phyloP scores from a whole-genome alignment of 2,113 vertebrate species.

The Microcebus murinus region DNA sequence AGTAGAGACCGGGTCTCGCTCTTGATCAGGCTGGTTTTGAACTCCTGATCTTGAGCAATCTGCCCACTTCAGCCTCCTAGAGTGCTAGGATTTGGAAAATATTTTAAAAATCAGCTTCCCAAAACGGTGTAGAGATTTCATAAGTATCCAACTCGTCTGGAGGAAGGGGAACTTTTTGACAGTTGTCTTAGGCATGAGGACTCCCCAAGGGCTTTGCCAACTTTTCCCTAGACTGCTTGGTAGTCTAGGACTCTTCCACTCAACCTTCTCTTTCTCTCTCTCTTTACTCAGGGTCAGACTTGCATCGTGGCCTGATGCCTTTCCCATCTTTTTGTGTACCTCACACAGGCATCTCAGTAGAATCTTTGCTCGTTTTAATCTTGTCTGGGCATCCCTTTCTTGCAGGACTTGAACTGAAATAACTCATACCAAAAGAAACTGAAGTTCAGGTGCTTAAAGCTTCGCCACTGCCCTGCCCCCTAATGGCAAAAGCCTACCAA shows the following conservation, averaged over 20 bases:
- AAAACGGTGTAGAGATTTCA: not conserved
- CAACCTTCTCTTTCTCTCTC: not conserved
- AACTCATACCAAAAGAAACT: not conserved
- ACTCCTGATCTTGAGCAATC: too few relatives aligned
- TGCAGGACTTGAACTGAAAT: not conserved
- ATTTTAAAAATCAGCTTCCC: not conserved
- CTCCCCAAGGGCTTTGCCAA: not conserved
- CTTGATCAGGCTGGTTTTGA: too few relatives aligned
- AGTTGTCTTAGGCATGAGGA: not conserved
- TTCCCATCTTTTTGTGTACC: not conserved
- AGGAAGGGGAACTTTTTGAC: not conserved
- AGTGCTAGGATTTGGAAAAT: not conserved
- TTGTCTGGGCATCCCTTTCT: not conserved
- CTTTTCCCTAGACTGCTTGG: not conserved
- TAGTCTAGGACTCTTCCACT: not conserved
- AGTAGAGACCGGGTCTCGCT: too few relatives aligned
- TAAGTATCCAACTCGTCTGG: not conserved
- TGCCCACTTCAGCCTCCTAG: too few relatives aligned
- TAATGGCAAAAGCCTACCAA: not conserved
- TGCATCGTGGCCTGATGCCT: not conserved
- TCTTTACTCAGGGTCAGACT: not conserved
- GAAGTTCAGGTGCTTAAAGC: not conserved
- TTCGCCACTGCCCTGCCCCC: not conserved
- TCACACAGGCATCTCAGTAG: too few relatives aligned
- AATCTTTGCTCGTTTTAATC: not conserved